A percentile compares a stretch with the other conserved stretches of the same genome.
phyloP scores from a whole-genome alignment of 2,113 vertebrate species.

The Mesembrinibis cayennensis region DNA sequence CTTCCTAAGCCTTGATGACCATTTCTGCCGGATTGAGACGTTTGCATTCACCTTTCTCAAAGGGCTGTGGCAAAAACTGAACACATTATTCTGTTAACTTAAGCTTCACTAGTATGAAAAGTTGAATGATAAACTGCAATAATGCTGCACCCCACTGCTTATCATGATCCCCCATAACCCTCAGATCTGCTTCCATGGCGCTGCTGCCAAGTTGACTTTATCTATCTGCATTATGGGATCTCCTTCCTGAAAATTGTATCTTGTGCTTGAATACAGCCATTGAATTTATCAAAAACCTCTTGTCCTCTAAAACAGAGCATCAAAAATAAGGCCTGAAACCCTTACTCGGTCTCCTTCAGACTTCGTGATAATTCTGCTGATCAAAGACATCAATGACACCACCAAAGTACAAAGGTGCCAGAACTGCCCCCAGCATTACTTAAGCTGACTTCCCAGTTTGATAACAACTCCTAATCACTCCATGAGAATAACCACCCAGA shows the following conservation, averaged over 20 bases:
- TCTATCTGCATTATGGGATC: background rate
- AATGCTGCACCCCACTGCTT: background rate
- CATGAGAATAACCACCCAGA: background rate
- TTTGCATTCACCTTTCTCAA: background rate
- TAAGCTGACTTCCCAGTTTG: background rate
- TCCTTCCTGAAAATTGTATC: background rate
- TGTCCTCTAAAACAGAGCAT: background rate
- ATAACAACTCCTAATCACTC: background rate
- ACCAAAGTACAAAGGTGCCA: background rate
- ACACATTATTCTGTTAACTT: background rate
- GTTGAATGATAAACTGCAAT: background rate
- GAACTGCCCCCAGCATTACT: background rate
- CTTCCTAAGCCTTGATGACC: background rate
- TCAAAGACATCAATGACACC: background rate
- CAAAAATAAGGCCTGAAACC: background rate
- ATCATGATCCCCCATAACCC: background rate
- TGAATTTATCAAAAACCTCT: background rate
- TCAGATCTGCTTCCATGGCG: rapidly evolving
- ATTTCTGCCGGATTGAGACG: background rate
- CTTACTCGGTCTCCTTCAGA: background rate
- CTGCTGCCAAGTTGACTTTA: background rate
- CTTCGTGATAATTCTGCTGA: background rate
- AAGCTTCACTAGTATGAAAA: background rate
- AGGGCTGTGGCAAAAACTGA: background rate
- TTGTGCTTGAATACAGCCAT: background rate